These are phyloP conservation scores for Glyphotaelius pellucidus DNA, from an alignment of 2,888 invertebrate species.

Conservation along the genomic window DNA sequence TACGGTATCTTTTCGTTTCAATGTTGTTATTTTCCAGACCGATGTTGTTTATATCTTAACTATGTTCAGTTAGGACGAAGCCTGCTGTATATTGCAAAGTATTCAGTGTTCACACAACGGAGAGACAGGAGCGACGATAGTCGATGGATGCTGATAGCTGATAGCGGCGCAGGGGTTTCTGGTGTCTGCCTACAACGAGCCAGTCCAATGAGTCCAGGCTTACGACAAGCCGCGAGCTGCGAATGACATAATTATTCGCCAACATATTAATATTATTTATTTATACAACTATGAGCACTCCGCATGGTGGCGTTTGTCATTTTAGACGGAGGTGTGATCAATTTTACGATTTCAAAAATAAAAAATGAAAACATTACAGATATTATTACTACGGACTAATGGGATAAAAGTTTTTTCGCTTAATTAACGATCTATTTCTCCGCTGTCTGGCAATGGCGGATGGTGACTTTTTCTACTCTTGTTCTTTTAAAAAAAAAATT, in stretches of 20 bases:
- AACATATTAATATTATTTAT: conserved; percentile 19
- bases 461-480: not conserved
- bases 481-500: too few relatives aligned
- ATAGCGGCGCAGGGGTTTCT: not conserved
- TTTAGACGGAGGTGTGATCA: not conserved
- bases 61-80: not conserved
- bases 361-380: not conserved
- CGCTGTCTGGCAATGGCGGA: not conserved
- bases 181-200: not conserved
- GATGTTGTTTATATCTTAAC: too few relatives aligned
- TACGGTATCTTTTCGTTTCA: not conserved
- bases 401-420: not conserved
- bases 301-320: not conserved
- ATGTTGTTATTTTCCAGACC: not conserved
- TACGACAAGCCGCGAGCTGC: conserved; percentile 6
- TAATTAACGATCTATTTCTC: not conserved
- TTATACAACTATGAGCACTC: not conserved
- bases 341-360: not conserved
- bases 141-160: not conserved
- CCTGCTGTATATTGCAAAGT: not conserved
- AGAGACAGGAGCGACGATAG: not conserved
- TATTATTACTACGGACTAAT: not conserved
- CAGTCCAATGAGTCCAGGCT: too few relatives aligned
- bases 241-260: conserved; percentile 28
- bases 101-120: not conserved